Evolutionary conservation across 2,113 vertebrate species (phyloP).

Genomic region (Phoxinus phoxinus): DNA sequence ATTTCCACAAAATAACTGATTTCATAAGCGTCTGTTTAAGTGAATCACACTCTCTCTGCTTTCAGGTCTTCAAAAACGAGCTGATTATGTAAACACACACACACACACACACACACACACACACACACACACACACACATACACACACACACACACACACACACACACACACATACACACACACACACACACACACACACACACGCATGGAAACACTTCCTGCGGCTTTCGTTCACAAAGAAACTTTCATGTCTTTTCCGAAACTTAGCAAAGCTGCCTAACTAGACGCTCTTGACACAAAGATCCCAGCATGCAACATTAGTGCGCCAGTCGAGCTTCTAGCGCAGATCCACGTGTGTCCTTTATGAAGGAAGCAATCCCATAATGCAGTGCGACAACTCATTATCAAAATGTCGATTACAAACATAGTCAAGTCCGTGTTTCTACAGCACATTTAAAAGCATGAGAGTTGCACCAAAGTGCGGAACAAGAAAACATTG

Average conservation of each 20-base stretch:
- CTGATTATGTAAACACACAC: slow-evolving; percentile 10
- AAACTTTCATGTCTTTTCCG: background rate
- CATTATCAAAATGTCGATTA: background rate
- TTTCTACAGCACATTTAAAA: too few relatives aligned
- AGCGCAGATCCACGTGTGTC: background rate
- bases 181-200: background rate
- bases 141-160: background rate
- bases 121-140: slow-evolving; percentile 9
- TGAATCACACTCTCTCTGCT: background rate
- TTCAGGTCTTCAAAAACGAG: slow-evolving; percentile 1
- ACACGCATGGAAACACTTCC: background rate
- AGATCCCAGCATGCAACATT: background rate
- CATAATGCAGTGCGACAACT: background rate
- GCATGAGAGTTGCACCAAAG: too few relatives aligned
- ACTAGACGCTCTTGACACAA: background rate
- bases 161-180: background rate
- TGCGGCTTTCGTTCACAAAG: background rate
- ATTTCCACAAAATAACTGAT: slow-evolving; percentile 18
- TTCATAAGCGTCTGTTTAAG: background rate
- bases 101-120: background rate
- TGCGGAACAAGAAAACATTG: too few relatives aligned
- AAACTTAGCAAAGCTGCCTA: background rate
- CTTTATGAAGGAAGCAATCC: background rate
- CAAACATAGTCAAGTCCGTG: background rate
- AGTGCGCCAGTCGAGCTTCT: background rate